These are phyloP conservation scores for Serilophus lunatus DNA, from an alignment of 2,113 vertebrate species.

Conservation along the genomic window DNA sequence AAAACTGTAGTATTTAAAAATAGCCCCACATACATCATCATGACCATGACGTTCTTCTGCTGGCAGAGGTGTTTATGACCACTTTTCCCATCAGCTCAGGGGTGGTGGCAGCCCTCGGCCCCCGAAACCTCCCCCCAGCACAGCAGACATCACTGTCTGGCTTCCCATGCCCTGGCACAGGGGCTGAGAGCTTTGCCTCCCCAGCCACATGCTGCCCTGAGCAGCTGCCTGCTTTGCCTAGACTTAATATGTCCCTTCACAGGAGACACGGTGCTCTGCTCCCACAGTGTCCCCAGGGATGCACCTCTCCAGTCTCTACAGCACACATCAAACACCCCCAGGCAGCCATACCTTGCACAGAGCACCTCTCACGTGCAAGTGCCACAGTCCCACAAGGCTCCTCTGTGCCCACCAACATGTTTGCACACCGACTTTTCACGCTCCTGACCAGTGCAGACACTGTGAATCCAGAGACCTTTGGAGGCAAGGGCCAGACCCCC, in stretches of 20 bases:
- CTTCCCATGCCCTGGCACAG: fast-evolving
- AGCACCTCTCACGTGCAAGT: fast-evolving
- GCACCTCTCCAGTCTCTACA: neutral
- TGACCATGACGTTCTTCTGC: fast-evolving
- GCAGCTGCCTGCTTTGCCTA: neutral
- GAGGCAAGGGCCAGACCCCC: fast-evolving
- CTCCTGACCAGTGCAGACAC: neutral
- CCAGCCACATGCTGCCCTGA: neutral
- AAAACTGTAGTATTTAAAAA: neutral
- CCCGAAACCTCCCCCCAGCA: fast-evolving
- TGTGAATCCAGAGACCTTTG: fast-evolving
- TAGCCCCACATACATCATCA: neutral
- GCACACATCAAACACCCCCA: neutral
- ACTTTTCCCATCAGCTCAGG: neutral
- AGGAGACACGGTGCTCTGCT: neutral
- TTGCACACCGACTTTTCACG: fast-evolving
- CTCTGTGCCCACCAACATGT: neutral
- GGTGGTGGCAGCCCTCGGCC: neutral
- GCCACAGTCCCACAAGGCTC: neutral
- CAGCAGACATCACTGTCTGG: neutral
- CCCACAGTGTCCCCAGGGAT: neutral
- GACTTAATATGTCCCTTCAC: neutral
- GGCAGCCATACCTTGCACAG: neutral
- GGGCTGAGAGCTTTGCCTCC: neutral
- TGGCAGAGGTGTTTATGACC: neutral